Evolutionary conservation across 2,113 vertebrate species (phyloP).

Genomic region (Phoenicopterus ruber): DNA sequence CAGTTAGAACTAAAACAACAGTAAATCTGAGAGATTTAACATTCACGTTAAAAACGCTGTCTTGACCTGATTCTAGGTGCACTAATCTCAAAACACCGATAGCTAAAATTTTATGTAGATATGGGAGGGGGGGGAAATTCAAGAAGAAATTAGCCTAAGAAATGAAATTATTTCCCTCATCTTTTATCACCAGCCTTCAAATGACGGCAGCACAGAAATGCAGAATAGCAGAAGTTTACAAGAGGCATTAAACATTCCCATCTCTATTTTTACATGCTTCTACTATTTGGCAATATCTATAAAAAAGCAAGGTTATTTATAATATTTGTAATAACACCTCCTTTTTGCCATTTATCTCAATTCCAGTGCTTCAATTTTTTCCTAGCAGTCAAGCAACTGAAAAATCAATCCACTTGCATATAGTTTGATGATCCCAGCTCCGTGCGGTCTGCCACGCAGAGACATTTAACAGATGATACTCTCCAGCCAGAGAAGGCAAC

Average conservation of each 20-base stretch:
- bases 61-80: neutral
- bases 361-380: neutral
- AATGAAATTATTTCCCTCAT: neutral
- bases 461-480: neutral
- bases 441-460: rapidly evolving
- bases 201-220: neutral
- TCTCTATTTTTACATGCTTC: neutral
- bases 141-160: neutral
- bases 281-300: neutral
- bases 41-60: neutral
- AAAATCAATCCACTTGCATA: neutral
- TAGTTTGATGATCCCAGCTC: neutral
- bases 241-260: neutral
- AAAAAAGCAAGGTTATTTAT: neutral
- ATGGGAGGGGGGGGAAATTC: neutral
- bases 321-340: neutral
- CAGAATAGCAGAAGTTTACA: neutral
- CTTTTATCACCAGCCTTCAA: neutral
- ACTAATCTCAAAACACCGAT: neutral
- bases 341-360: neutral
- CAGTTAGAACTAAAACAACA: neutral
- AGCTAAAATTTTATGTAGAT: neutral
- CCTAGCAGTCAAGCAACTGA: neutral
- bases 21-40: neutral
- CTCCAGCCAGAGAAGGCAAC: neutral